Conservation (phyloP, 2,797 vertebrate genomes). For the Lithobates sylvaticus region DNA sequence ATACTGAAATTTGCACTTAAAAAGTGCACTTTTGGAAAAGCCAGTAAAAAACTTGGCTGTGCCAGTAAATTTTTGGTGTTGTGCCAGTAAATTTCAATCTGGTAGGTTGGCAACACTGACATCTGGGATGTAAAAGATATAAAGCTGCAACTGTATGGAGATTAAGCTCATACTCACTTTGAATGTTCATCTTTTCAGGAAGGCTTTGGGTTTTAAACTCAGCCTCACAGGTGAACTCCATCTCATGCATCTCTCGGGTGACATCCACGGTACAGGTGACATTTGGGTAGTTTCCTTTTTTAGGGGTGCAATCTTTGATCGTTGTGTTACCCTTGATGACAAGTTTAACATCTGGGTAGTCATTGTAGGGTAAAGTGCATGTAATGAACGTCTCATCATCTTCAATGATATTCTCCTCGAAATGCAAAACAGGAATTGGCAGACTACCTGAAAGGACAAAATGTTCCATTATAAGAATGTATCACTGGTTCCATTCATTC, state of each 20-base stretch:
- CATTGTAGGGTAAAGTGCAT: background rate
- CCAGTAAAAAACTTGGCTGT: too few species aligned
- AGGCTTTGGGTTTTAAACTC: slow-evolving; percentile 11
- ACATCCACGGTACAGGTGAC: slow-evolving; percentile 1
- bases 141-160: too few species aligned
- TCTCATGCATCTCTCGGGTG: slow-evolving; percentile 15
- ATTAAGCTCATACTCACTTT: slow-evolving; percentile 33
- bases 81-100: too few species aligned
- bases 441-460: slow-evolving; percentile 1
- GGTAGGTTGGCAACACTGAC: too few species aligned
- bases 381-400: background rate
- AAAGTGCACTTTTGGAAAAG: too few species aligned
- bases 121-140: too few species aligned
- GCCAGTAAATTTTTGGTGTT: too few species aligned
- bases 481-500: background rate
- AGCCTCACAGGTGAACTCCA: slow-evolving; percentile 46
- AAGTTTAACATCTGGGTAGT: background rate
- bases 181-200: slow-evolving; percentile 13
- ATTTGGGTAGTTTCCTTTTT: background rate
- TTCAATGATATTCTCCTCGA: background rate
- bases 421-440: slow-evolving; percentile 15
- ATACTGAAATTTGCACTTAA: too few species aligned
- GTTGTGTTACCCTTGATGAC: background rate
- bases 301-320: background rate
- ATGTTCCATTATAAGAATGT: background rate